Evolutionary conservation across 2,113 vertebrate genomes (phyloP), one percentile per base, ranked within the genome.

Genomic region (Callipepla californica): DNA sequence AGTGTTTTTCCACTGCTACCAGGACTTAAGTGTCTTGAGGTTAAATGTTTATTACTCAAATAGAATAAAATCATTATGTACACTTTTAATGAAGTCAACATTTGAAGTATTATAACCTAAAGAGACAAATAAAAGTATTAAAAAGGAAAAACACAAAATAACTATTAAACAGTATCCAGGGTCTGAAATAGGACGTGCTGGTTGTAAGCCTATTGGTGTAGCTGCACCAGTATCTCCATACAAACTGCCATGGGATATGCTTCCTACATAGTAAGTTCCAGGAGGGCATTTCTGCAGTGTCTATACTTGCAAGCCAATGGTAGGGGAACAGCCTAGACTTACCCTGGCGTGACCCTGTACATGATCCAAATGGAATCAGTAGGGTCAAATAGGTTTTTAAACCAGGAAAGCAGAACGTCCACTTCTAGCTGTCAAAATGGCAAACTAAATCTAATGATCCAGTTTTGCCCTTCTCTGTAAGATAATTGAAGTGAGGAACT

Each of bases 1-100:
- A 66, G 50, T 70, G 28, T 7, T 21, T 17, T 70, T 36, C 47
- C 47, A 40, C 50, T 48, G 50, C 44, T 55, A 44, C 22, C 34
- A 45, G 50, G 69, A 30, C 34, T 45, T 12, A 51, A 13, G 12
- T 62, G 30, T 20, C 36, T 78, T 30, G 32, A 30, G 8, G 13
- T 68, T 85, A 75, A 68, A 78, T 15, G 18, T 65, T 79, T 85
- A 40, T 76, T 93, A 85, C 66, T 17, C 8, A 3, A 91, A 67
- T 15, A 59, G 47, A 55, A 68, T 15, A 44, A 87, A 84, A 78
- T 70, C 20, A 70, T 74, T 80, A 55, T 3, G 4, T 48, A 65
- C 14, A 3, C 72, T 87, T 89, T 87, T 69, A 86, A 61, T 23
- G 14, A 66, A 75, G 53, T 45, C 47, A 53, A 13, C 7, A 58